Conservation (phyloP, 1,140 invertebrate species). For the Rhyacophila brunnea region DNA sequence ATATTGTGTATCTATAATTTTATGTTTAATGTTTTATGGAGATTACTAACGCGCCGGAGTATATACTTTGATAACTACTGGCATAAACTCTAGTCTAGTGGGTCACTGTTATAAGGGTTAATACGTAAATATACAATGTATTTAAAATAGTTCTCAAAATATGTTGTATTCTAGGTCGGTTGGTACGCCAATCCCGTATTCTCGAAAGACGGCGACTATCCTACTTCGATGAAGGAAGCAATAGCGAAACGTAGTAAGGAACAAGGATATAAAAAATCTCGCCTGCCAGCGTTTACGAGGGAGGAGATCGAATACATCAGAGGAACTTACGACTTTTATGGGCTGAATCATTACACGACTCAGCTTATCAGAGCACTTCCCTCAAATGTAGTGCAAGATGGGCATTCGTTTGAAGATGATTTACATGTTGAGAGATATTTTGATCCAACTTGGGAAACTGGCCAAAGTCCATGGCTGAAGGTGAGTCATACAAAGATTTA, state of each 20-base stretch:
- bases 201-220: conserved; percentile 63
- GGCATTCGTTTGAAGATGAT: conserved; percentile 55
- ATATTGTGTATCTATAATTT: too few relatives aligned
- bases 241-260: conserved; percentile 56
- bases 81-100: too few relatives aligned
- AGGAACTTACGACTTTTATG: conserved; percentile 63
- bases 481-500: conserved; percentile 47
- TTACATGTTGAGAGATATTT: conserved; percentile 46
- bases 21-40: too few relatives aligned
- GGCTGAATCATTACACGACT: conserved; percentile 61
- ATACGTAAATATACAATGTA: too few relatives aligned
- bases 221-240: conserved; percentile 58
- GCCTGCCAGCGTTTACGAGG: conserved; percentile 53
- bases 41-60: too few relatives aligned
- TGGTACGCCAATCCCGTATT: conserved; percentile 67
- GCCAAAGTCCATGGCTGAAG: conserved; percentile 54
- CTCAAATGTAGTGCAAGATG: conserved; percentile 35
- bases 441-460: conserved; percentile 50
- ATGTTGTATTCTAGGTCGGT: conserved; percentile 57
- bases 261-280: conserved; percentile 56
- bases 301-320: conserved; percentile 57
- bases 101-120: too few relatives aligned
- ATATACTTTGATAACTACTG: too few relatives aligned
- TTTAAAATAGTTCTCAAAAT: too few relatives aligned
- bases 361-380: conserved; percentile 45